phyloP scores from a whole-genome alignment of 2,113 vertebrate species.

The Lagopus muta region DNA sequence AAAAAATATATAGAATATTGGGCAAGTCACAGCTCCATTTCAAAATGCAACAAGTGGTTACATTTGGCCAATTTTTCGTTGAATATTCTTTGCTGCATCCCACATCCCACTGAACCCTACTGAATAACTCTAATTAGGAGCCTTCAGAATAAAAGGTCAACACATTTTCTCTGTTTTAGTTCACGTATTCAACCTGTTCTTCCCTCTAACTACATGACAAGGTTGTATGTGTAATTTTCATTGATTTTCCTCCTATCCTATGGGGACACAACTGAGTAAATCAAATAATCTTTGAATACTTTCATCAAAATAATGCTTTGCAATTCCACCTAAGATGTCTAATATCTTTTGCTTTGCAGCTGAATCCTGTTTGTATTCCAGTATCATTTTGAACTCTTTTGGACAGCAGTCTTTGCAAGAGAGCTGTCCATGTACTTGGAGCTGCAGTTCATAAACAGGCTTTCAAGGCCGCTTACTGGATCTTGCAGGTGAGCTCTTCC shows the following conservation, averaged over 20 bases:
- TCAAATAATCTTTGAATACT: neutral
- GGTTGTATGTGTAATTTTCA: neutral
- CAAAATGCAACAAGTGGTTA: neutral
- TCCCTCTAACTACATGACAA: neutral
- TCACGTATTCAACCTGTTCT: neutral
- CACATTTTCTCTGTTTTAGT: neutral
- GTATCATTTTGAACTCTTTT: neutral
- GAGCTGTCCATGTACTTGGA: neutral
- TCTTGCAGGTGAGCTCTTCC: neutral
- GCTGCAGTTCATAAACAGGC: neutral
- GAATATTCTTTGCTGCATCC: neutral
- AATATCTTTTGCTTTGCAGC: neutral
- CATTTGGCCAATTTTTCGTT: neutral
- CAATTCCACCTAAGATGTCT: neutral
- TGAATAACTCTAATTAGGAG: neutral
- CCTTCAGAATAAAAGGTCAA: neutral
- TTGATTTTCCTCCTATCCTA: neutral
- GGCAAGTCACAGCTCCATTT: neutral
- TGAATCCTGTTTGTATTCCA: neutral
- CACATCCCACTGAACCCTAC: neutral
- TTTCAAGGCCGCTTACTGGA: neutral
- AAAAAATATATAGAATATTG: neutral
- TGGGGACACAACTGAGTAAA: neutral
- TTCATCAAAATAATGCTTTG: neutral
- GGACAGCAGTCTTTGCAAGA: neutral